Base-by-base conservation (phyloP, 2,888 invertebrate species). In the Tinea semifulvella region DNA sequence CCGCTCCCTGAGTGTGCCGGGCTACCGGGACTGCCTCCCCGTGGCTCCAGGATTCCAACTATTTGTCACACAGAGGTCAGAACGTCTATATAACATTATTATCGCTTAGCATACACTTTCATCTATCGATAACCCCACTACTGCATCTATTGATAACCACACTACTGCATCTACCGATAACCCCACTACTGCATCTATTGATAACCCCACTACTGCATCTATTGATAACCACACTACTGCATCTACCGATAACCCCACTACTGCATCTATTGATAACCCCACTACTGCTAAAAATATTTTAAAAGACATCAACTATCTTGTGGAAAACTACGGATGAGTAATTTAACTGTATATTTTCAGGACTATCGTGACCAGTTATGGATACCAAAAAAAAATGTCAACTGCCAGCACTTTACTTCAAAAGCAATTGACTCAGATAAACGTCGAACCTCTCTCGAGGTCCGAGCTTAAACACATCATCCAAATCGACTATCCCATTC, bases 31-130 rank as follows among this genome's bases (percentile, higher is more conserved):
- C 64, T 85, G 86, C 18, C 84, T 96, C 40, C 85, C 86, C 47
- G 88, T 94, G 28, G 85, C 90, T 43, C 89, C 92, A 14, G 92
- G 92, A 1, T 98, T 98, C 68, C 94, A 96, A 60, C 73, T 99
- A 5, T 96, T 99, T 76, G 88, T 96, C 1, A 98, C 98, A 0
- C 90, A 93, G 65, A 86, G 90, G 88, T 89, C 66, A n/a, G n/a
- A n/a, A n/a, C n/a, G n/a, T n/a, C n/a, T n/a, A n/a, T n/a, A n/a
- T n/a, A n/a, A n/a, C n/a, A n/a, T n/a, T n/a, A n/a, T n/a, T n/a
- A n/a, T n/a, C n/a, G n/a, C n/a, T n/a, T n/a, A n/a, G n/a, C n/a
- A n/a, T n/a, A n/a, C n/a, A n/a, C n/a, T n/a, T n/a, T n/a, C n/a
- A n/a, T n/a, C n/a, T n/a, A n/a, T n/a, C n/a, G n/a, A n/a, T n/a